Conservation (phyloP, 35 echinoderm and acorn worm species). For the Holothuria glaberrima region DNA sequence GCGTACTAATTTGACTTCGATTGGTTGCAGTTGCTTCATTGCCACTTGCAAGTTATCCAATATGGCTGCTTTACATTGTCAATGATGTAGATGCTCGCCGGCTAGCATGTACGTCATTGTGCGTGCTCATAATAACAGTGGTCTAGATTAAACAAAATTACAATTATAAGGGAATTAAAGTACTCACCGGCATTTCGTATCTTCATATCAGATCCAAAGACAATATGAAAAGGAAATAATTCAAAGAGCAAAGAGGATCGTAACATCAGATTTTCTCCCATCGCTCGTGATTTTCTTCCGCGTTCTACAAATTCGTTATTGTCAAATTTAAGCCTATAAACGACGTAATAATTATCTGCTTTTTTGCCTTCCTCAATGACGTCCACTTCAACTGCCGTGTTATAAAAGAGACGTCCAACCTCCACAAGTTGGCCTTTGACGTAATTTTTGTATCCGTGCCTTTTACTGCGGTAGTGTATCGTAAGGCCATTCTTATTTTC, state of each 20-base stretch:
- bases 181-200: conserved; percentile 82
- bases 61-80: too few species aligned
- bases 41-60: too few species aligned
- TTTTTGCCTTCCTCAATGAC: conserved; percentile 58
- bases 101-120: too few species aligned
- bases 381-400: conserved; percentile 71
- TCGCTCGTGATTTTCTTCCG: conserved; percentile 24
- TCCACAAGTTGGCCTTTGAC: conserved; percentile 81
- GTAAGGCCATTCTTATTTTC: conserved; percentile 78
- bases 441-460: conserved; percentile 80
- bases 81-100: too few species aligned
- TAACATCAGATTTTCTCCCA: conserved; percentile 48
- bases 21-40: too few species aligned
- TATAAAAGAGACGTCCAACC: conserved; percentile 83
- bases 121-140: too few species aligned
- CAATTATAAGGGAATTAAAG: too few species aligned
- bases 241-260: conserved; percentile 67
- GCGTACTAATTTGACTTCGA: too few species aligned
- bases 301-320: conserved; percentile 76
- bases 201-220: conserved; percentile 82
- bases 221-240: conserved; percentile 90
- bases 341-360: conserved; percentile 59
- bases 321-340: conserved; percentile 78
- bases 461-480: conserved; percentile 75
- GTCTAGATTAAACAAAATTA: too few species aligned